Evolutionary conservation across 2,888 invertebrate species (phyloP), one percentile per base, ranked within the genome.

Genomic region (Lasioglossum malachurum): DNA sequence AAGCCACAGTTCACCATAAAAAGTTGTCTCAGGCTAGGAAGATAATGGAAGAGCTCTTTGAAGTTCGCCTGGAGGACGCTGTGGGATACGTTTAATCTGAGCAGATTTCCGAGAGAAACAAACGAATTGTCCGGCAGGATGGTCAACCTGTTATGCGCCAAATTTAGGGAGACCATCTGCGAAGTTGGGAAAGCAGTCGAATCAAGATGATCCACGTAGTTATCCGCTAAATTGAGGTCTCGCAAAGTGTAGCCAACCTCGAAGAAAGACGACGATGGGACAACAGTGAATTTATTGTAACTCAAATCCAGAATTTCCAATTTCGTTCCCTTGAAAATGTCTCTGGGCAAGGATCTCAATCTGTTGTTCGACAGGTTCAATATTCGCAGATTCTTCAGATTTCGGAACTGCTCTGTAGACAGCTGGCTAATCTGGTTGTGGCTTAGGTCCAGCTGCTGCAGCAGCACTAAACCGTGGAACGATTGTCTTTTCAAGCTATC

Each of bases 61-160:
- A 98, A 95, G 71, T 95, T 95, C 87, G 98, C 98, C 91, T 98
- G 97, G 87, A 98, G 96, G 57, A 97, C 97, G 96, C 98, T 98
- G 90, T 96, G 97, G 90, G 98, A 97, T 76, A 98, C 96, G 95
- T 98, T 98, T 92, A 98, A 96, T 92, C 97, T 97, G 91, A 98
- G 97, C 87, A 98, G 96, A 90, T 97, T 97, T 72, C 97, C 97
- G 80, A 98, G 96, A 93, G 98, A 97, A 41, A 97, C 97, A 95
- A 98, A 98, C 35, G 98, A 98, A 94, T 98, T 98, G 95, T 98
- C 98, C 4, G 98, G 98, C 88, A 98, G 95, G 88, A 98, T 98
- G 31, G 98, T 98, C 86, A 98, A 96, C 93, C 97, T 97, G 95
- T 98, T 98, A 93, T 97, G 96, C 73, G 97, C 97, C 93, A 98